Percentiles rank a stretch among this genome's conserved stretches.
Evolutionary conservation across 2,113 vertebrate genomes (phyloP).

Genomic region (Paradoxurus hermaphroditus): DNA sequence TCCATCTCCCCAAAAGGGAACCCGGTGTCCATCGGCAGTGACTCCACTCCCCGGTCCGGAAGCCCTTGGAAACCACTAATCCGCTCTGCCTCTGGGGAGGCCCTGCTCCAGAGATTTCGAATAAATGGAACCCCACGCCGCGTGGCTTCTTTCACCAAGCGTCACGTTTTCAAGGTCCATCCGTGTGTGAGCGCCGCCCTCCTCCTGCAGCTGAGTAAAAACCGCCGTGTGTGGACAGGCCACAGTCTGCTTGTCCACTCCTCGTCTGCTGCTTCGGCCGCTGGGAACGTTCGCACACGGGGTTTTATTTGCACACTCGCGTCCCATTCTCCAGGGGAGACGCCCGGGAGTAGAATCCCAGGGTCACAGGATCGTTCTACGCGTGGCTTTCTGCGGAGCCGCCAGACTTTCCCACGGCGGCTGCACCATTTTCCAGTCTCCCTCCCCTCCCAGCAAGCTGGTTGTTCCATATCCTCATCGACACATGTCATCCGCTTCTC

Average conservation of each 20-base stretch:
- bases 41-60: background rate
- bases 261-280: background rate
- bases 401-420: background rate
- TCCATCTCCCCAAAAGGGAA: background rate
- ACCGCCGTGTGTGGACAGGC: background rate
- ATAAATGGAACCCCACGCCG: background rate
- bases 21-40: background rate
- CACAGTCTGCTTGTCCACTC: background rate
- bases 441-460: background rate
- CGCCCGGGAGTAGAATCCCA: background rate
- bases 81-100: background rate
- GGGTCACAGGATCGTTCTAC: background rate
- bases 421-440: background rate
- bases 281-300: background rate
- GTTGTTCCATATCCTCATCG: background rate
- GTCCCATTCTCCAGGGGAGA: background rate
- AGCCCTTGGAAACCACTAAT: background rate
- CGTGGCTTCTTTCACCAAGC: background rate
- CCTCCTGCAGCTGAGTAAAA: background rate
- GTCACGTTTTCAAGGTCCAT: background rate
- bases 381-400: background rate
- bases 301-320: background rate
- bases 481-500: background rate
- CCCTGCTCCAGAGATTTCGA: background rate
- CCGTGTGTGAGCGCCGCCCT: too few relatives aligned